A percentile compares a stretch with the other conserved stretches of the same genome.
These are phyloP conservation scores for Acrobasis suavella DNA, from an alignment of 2,888 invertebrate species.

Conservation along the genomic window DNA sequence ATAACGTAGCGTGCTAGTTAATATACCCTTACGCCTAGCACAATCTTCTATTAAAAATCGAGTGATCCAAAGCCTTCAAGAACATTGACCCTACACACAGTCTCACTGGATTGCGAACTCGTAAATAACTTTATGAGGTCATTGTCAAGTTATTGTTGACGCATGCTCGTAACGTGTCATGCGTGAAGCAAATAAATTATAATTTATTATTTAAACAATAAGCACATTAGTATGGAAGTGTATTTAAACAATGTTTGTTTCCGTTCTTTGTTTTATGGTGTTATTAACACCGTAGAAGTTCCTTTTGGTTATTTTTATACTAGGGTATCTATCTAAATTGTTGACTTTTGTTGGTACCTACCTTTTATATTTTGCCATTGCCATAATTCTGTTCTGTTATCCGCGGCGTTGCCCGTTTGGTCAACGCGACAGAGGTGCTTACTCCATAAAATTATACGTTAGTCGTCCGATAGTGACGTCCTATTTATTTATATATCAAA, in stretches of 20 bases:
- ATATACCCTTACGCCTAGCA: too few relatives aligned
- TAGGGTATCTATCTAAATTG: too few relatives aligned
- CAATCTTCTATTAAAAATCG: neutral
- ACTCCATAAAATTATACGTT: too few relatives aligned
- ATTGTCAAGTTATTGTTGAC: slow-evolving; percentile 9
- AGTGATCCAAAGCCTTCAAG: neutral
- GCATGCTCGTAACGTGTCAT: neutral
- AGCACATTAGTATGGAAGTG: neutral
- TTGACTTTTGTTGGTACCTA: too few relatives aligned
- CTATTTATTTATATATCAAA: too few relatives aligned
- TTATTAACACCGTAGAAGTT: neutral
- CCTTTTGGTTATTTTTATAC: too few relatives aligned
- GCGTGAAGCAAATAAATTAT: slow-evolving; percentile 12
- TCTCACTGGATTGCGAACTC: neutral
- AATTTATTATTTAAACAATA: neutral
- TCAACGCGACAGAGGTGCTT: too few relatives aligned
- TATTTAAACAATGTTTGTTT: neutral
- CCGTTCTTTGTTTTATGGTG: slow-evolving; percentile 3
- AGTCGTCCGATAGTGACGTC: too few relatives aligned
- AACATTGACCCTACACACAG: neutral
- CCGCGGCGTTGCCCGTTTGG: too few relatives aligned
- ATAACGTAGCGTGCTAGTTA: too few relatives aligned
- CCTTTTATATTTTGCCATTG: too few relatives aligned
- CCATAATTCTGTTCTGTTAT: too few relatives aligned
- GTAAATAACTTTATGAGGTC: slow-evolving; percentile 19